Percentiles rank a stretch among this genome's conserved stretches.
These are phyloP conservation scores for Chalcosyrphus nemorum DNA, from an alignment of 2,888 invertebrate genomes.

Conservation along the genomic window DNA sequence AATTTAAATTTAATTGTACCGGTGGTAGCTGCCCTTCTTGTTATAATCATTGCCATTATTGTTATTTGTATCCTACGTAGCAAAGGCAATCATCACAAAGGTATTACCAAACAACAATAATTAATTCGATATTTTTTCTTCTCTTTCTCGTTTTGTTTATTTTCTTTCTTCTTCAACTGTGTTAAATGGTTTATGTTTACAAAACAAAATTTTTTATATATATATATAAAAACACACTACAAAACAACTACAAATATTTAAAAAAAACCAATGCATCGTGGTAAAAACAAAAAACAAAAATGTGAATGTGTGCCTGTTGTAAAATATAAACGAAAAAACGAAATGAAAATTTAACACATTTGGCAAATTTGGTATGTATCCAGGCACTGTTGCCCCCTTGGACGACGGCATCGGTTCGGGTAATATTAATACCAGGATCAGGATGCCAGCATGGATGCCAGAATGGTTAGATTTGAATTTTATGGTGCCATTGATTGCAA, in stretches of 20 bases:
- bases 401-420: conserved; percentile 83
- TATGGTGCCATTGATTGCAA: conserved; percentile 94
- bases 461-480: conserved; percentile 95
- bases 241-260: conserved; percentile 51
- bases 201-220: conserved; percentile 65
- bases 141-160: conserved; percentile 76
- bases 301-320: conserved; percentile 72
- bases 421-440: conserved; percentile 83
- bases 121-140: conserved; percentile 78
- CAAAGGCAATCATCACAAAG: conserved; percentile 92
- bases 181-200: conserved; percentile 74
- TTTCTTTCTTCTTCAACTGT: conserved; percentile 74
- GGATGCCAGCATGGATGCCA: conserved; percentile 89
- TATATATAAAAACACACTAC: conserved; percentile 62
- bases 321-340: conserved; percentile 54
- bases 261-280: conserved; percentile 69
- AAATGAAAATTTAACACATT: conserved; percentile 23
- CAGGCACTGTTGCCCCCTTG: conserved; percentile 92
- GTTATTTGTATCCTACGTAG: conserved; percentile 96
- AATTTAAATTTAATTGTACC: conserved; percentile 97
- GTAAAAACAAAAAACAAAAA: conserved; percentile 48
- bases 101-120: conserved; percentile 83
- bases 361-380: conserved; percentile 53
- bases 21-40: conserved; percentile 94
- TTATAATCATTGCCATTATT: conserved; percentile 95